Conservation (phyloP, 2,797 vertebrate genomes). For the Myripristis murdjan region DNA sequence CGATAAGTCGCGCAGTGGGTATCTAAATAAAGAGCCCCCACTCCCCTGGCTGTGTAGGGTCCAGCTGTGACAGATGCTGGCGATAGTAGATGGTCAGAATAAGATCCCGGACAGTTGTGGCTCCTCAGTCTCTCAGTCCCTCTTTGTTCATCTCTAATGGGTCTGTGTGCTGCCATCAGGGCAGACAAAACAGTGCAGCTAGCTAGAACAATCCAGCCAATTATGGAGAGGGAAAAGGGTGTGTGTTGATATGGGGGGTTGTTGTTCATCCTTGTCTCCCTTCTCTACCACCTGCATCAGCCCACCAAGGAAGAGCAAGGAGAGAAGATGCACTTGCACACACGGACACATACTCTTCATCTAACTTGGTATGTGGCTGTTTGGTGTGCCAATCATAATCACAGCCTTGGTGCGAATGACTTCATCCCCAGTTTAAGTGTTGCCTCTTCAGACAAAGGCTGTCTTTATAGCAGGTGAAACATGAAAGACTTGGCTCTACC, state of each 20-base stretch:
- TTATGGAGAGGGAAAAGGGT: conserved; percentile 27
- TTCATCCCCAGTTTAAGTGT: conserved; percentile 49
- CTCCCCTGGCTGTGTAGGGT: conserved; percentile 9
- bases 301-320: conserved; percentile 56
- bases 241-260: conserved; percentile 21
- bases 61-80: conserved; percentile 53
- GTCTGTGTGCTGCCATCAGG: conserved; percentile 70
- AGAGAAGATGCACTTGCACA: conserved; percentile 8
- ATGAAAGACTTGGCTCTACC: conserved; percentile 38
- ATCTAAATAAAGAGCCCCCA: not conserved
- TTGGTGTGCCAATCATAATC: conserved; percentile 65
- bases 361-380: conserved; percentile 58
- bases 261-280: conserved; percentile 32
- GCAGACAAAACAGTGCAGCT: conserved; percentile 82
- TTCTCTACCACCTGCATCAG: conserved; percentile 36
- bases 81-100: conserved; percentile 60
- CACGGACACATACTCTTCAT: conserved; percentile 16
- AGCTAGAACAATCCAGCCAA: conserved; percentile 44
- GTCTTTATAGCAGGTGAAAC: conserved; percentile 35
- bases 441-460: conserved; percentile 42
- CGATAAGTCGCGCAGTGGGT: conserved; percentile 14
- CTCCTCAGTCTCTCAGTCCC: conserved; percentile 37
- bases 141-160: conserved; percentile 79
- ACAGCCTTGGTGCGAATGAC: conserved; percentile 53
- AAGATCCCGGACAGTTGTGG: conserved; percentile 53